Evolutionary conservation across 2,113 vertebrate species (phyloP), one percentile per base, ranked within the genome.

Genomic region (Phyllopteryx taeniolatus): DNA sequence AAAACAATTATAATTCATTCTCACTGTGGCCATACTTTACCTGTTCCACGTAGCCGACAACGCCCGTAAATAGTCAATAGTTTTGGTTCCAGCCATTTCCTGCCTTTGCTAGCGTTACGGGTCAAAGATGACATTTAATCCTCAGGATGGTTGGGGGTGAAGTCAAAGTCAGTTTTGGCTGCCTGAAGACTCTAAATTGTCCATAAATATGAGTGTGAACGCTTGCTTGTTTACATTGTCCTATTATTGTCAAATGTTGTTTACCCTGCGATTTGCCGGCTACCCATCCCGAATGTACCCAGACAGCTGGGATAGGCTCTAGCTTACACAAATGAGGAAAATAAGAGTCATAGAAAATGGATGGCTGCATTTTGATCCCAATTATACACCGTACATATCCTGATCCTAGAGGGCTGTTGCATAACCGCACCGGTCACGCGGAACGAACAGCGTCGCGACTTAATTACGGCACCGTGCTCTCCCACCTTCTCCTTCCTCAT

Each of bases 401-500:
- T 31, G 22, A 27, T 31, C 71, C 69, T 59, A 69, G 68, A 77
- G 71, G 69, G 69, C 64, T 12, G 63, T 74, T 72, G 44, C 74
- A 72, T 65, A 81, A 84, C 62, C 70, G 67, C 22, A 75, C 64
- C 57, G 74, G 67, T 73, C 82, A 77, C 42, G 56, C 71, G 62
- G 47, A 81, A 70, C 64, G 68, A 81, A 80, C 60, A 43, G 35
- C 17, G 61, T 15, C 31, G 59, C 14, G 17, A 61, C 2, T 14
- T 15, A 42, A 42, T 63, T 19, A 20, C 35, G 17, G 35, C 61
- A 20, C 35, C 35, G 10, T 20, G 39, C 19, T 13, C 56, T 27
- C 12, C 35, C 56, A 27, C 56, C 56, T 59, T 56, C 53, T 7
- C n/a, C 20, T 54, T 5, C 13, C 33, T 61, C 33, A 15, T 33